These are phyloP conservation scores for Cranoglanis bouderius DNA, from an alignment of 2,113 vertebrate species.

Conservation along the genomic window DNA sequence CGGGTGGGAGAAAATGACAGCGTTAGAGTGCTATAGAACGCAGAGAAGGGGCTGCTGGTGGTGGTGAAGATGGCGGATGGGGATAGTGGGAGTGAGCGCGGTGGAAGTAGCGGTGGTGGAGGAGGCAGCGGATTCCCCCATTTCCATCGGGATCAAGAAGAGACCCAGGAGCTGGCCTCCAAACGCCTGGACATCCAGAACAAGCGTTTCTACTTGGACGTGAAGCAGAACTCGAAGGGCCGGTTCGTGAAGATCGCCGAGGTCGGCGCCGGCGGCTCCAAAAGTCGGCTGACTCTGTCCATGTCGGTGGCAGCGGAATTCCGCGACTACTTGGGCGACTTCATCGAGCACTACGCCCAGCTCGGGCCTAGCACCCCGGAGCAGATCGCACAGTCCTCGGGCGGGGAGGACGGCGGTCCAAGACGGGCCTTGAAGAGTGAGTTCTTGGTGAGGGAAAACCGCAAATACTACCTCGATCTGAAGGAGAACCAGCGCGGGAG, in stretches of 20 bases:
- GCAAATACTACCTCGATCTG: constrained; percentile 91
- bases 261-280: constrained; percentile 91
- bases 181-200: constrained; percentile 91
- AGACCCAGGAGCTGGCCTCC: constrained; percentile 88
- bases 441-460: constrained; percentile 87
- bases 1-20: constrained; percentile 35
- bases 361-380: constrained; percentile 90
- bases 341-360: constrained; percentile 92
- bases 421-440: constrained; percentile 87
- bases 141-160: constrained; percentile 82
- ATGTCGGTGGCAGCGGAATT: constrained; percentile 94
- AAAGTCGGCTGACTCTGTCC: constrained; percentile 92
- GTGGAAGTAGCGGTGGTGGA: constrained; percentile 71
- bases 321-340: constrained; percentile 90
- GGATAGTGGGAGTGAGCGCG: constrained; percentile 86
- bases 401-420: constrained; percentile 82
- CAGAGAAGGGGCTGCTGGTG: constrained; percentile 74
- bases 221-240: constrained; percentile 90
- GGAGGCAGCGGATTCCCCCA: constrained; percentile 74
- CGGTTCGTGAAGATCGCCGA: constrained; percentile 97
- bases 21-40: constrained; percentile 52
- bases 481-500: constrained; percentile 92
- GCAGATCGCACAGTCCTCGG: constrained; percentile 86
- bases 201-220: constrained; percentile 89
- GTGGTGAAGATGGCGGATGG: constrained; percentile 91